These are phyloP conservation scores for Halichoerus grypus DNA, from an alignment of 2,113 vertebrate genomes.

Conservation along the genomic window DNA sequence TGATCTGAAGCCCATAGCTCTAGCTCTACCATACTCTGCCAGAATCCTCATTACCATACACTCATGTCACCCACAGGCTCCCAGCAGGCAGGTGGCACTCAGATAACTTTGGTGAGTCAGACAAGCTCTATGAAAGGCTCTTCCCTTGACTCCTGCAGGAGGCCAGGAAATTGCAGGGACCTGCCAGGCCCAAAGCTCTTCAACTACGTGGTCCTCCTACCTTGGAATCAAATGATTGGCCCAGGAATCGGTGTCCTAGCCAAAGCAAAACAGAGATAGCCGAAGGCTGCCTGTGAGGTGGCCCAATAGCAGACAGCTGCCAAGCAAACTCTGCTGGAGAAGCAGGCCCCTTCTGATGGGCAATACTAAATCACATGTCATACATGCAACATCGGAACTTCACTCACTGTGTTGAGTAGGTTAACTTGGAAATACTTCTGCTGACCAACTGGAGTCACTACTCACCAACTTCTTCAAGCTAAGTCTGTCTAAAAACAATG, in stretches of 20 bases:
- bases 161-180: not conserved
- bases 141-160: not conserved
- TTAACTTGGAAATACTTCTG: not conserved
- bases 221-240: slow-evolving; percentile 7
- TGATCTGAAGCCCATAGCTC: not conserved
- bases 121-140: not conserved
- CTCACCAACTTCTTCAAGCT: not conserved
- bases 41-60: not conserved
- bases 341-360: not conserved
- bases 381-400: not conserved
- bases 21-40: not conserved
- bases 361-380: not conserved
- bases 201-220: not conserved
- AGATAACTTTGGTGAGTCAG: slow-evolving; percentile 13
- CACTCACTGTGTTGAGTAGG: not conserved
- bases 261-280: slow-evolving; percentile 20
- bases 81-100: not conserved
- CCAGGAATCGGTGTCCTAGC: not conserved
- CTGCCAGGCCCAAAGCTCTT: slow-evolving; percentile 2
- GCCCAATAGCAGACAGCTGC: not conserved
- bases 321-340: not conserved
- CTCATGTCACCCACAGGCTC: not conserved
- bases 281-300: not conserved
- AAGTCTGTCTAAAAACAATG: not conserved
- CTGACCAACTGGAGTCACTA: not conserved